phyloP scores from a whole-genome alignment of 2,888 invertebrate species.

The Schizaphis graminum region DNA sequence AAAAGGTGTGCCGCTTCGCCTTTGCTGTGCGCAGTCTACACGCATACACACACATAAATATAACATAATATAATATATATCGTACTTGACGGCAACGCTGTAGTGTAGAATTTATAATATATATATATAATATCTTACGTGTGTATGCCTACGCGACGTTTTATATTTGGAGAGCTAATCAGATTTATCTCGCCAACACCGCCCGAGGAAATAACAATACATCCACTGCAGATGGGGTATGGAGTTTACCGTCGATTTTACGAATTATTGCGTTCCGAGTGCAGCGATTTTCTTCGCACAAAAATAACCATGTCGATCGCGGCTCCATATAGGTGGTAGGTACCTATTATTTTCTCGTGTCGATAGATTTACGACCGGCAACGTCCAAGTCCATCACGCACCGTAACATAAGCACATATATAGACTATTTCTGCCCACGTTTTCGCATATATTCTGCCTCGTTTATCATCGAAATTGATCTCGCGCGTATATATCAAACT shows the following conservation, averaged over 20 bases:
- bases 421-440: constrained; percentile 21
- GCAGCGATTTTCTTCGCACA: neutral
- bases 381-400: constrained; percentile 35
- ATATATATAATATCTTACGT: neutral
- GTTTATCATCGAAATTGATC: constrained; percentile 44
- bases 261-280: constrained; percentile 6
- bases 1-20: neutral
- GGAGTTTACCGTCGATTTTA: neutral
- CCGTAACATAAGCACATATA: neutral
- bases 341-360: neutral
- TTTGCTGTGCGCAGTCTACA: neutral
- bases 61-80: neutral
- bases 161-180: constrained; percentile 17
- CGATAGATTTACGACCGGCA: constrained; percentile 30
- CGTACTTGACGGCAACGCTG: neutral
- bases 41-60: neutral
- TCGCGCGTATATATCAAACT: constrained; percentile 4
- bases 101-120: neutral
- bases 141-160: neutral
- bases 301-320: neutral
- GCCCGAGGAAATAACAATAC: neutral
- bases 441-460: neutral
- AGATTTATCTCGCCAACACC: constrained; percentile 31
- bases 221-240: neutral
- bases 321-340: neutral